Evolutionary conservation across 1,140 invertebrate species (phyloP).

Genomic region (Pseudoatta argentina): DNA sequence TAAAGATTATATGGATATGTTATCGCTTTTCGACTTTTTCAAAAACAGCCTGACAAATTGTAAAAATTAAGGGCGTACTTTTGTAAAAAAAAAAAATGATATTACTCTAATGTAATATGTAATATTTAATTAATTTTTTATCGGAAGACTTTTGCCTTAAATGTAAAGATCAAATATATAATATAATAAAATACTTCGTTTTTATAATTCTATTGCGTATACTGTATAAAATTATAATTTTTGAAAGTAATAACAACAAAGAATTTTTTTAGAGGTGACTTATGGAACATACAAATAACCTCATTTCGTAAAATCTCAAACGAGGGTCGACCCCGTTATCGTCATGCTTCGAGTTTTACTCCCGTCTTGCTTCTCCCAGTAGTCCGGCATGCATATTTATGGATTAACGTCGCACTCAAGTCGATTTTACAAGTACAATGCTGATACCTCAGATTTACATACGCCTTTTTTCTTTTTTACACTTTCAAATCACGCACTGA

Average conservation of each 20-base stretch:
- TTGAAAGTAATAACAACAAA: background rate
- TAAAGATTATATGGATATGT: background rate
- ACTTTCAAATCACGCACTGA: slow-evolving; percentile 71
- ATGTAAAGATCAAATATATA: background rate
- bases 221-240: background rate
- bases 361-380: slow-evolving; percentile 34
- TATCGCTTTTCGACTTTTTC: background rate
- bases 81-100: background rate
- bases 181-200: background rate
- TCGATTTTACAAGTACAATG: slow-evolving; percentile 80
- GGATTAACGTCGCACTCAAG: slow-evolving; percentile 81
- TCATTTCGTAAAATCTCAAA: slow-evolving; percentile 71
- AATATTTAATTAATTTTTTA: background rate
- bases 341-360: slow-evolving; percentile 75
- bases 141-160: background rate
- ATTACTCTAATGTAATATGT: background rate
- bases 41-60: background rate
- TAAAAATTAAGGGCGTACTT: background rate
- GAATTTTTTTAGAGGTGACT: background rate
- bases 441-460: slow-evolving; percentile 77
- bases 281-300: slow-evolving; percentile 66
- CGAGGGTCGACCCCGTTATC: slow-evolving; percentile 78
- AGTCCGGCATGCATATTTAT: slow-evolving; percentile 81
- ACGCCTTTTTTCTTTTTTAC: slow-evolving; percentile 68
- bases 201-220: background rate